Conservation (phyloP, 2,113 vertebrate species). For the Calypte anna region DNA sequence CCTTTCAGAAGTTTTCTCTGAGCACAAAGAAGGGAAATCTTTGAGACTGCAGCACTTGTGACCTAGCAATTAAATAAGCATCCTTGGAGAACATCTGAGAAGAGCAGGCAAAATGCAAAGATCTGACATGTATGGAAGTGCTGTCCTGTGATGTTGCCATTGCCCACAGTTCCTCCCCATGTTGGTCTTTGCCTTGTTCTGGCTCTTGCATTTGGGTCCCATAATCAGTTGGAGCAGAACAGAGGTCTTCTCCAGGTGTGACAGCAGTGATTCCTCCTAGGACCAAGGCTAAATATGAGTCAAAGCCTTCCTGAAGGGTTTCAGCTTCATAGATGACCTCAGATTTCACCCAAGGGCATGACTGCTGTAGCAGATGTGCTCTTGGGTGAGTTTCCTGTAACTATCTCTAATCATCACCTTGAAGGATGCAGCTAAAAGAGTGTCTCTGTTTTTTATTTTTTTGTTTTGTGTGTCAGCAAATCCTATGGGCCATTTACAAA, state of each 20-base stretch:
- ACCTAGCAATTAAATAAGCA: conserved; percentile 55
- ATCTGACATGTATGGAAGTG: not conserved
- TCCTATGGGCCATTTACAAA: not conserved
- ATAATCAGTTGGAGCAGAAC: not conserved
- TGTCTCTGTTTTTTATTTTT: not conserved
- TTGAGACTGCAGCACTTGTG: not conserved
- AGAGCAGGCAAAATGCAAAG: not conserved
- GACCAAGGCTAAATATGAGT: not conserved
- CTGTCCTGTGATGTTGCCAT: not conserved
- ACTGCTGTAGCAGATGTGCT: not conserved
- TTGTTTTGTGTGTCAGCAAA: not conserved
- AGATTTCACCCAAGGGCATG: not conserved
- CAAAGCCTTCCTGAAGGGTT: not conserved
- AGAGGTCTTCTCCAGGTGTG: too few relatives aligned
- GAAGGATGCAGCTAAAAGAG: not conserved
- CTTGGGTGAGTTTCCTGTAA: not conserved
- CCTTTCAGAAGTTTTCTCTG: conserved; percentile 50
- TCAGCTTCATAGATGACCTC: not conserved
- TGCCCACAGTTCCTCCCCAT: not conserved
- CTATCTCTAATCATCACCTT: not conserved
- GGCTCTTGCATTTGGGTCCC: not conserved
- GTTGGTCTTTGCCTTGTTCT: not conserved
- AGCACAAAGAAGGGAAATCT: conserved; percentile 34
- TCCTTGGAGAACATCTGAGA: conserved; percentile 36
- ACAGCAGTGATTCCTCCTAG: too few relatives aligned